phyloP scores from a whole-genome alignment of 2,888 invertebrate species.

The Dryadula phaetusa region DNA sequence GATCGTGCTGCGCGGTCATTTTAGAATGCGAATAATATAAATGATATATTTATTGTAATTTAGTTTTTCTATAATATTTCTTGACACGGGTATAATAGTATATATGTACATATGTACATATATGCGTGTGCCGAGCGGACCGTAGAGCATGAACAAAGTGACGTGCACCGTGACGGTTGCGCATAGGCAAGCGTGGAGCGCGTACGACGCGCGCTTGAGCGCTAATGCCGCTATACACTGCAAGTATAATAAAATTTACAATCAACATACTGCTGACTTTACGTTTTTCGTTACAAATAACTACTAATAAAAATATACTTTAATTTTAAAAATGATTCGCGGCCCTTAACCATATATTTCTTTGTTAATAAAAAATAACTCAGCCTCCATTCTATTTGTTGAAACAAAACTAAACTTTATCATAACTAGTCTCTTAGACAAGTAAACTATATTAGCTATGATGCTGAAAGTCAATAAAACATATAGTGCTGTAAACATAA shows the following conservation, averaged over 20 bases:
- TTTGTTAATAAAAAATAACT: too few relatives aligned
- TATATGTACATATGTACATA: not conserved
- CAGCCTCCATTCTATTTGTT: not conserved
- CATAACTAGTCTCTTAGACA: not conserved
- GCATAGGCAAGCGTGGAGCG: constrained; percentile 49
- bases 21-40: not conserved
- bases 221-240: constrained; percentile 42
- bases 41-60: not conserved
- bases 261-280: not conserved
- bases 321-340: too few relatives aligned
- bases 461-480: not conserved
- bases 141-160: constrained; percentile 53
- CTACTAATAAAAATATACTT: too few relatives aligned
- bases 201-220: constrained; percentile 47
- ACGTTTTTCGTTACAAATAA: not conserved
- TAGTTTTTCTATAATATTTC: constrained; percentile 39
- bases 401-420: not conserved
- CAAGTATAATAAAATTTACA: constrained; percentile 31
- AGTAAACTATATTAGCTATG: not conserved
- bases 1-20: not conserved
- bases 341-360: too few relatives aligned
- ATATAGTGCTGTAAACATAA: constrained; percentile 8
- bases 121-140: constrained; percentile 37
- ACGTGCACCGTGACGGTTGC: constrained; percentile 51
- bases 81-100: constrained; percentile 26